These are phyloP conservation scores for Theristicus caerulescens DNA, from an alignment of 2,113 vertebrate species.

Conservation along the genomic window DNA sequence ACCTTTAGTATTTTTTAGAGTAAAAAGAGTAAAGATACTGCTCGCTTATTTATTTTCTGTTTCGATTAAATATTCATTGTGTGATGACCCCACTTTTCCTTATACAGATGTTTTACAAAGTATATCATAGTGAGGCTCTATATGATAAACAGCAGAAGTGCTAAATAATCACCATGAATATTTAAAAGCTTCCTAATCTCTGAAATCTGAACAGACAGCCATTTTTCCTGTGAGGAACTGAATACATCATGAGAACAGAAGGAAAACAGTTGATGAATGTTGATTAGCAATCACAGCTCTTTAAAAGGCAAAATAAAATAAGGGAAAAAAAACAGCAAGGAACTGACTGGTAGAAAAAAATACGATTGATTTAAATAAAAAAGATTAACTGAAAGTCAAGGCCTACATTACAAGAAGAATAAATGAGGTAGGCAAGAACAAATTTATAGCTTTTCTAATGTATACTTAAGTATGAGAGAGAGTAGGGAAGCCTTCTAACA, in stretches of 20 bases:
- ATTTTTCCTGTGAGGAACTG: neutral
- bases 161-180: conserved; percentile 14
- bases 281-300: conserved; percentile 5
- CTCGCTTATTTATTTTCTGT: neutral
- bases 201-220: neutral
- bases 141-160: neutral
- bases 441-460: neutral
- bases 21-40: neutral
- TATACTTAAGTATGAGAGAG: neutral
- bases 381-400: neutral
- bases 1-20: neutral
- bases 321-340: neutral
- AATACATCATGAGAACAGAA: neutral
- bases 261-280: neutral
- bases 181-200: neutral
- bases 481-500: neutral
- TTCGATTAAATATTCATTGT: neutral
- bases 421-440: neutral
- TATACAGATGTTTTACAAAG: neutral
- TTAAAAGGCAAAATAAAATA: neutral
- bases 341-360: neutral
- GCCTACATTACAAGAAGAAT: neutral
- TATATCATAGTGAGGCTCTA: neutral
- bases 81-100: neutral
- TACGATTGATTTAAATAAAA: neutral